Evolutionary conservation across 2,888 invertebrate genomes (phyloP).

Genomic region (Polia nebulosa): DNA sequence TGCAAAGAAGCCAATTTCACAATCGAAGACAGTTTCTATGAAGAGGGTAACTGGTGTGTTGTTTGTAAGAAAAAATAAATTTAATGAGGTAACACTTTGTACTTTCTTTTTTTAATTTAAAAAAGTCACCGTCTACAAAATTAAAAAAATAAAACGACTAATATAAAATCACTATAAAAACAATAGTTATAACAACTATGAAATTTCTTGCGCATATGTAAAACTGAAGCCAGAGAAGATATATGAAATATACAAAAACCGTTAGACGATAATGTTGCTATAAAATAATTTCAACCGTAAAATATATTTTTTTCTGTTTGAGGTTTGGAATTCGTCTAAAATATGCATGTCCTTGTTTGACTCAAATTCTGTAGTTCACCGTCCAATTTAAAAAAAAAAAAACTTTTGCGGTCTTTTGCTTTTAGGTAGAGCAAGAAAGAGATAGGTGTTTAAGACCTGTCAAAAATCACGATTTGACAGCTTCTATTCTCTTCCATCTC

Average conservation of each 20-base stretch:
- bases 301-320: conserved; percentile 5
- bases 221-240: conserved; percentile 30
- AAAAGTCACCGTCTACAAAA: conserved; percentile 77
- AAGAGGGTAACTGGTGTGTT: conserved; percentile 99
- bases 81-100: conserved; percentile 75
- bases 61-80: conserved; percentile 92
- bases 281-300: conserved; percentile 37
- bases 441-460: neutral
- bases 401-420: neutral
- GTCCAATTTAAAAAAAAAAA: neutral
- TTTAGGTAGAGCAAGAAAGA: too few relatives aligned
- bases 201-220: conserved; percentile 62
- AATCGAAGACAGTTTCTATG: conserved; percentile 95
- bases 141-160: conserved; percentile 73
- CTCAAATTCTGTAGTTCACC: neutral
- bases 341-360: neutral
- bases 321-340: conserved; percentile 13
- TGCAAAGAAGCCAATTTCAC: conserved; percentile 90
- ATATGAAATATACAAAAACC: conserved; percentile 38
- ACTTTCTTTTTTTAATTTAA: conserved; percentile 76
- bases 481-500: neutral
- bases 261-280: conserved; percentile 19
- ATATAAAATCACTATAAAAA: conserved; percentile 75
- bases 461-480: neutral
- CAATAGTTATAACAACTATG: conserved; percentile 65